Evolutionary conservation across 1,140 invertebrate genomes (phyloP).

Genomic region (Zaprionus capensis): DNA sequence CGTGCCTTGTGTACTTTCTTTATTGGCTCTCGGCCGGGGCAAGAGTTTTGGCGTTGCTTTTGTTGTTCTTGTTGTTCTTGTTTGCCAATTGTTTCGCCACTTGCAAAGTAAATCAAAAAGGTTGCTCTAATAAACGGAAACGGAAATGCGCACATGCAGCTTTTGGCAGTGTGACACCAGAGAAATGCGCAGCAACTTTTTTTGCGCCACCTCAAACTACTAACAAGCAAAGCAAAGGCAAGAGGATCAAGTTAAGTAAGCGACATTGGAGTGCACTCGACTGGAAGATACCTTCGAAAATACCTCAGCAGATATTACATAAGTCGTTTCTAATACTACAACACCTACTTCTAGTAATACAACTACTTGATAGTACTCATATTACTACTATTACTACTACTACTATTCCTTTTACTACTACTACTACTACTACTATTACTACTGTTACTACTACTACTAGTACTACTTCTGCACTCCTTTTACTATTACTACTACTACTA

Average conservation of each 20-base stretch:
- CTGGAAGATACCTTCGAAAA: background rate
- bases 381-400: too few relatives aligned
- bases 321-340: too few relatives aligned
- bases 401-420: too few relatives aligned
- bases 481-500: too few relatives aligned
- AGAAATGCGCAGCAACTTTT: slow-evolving; percentile 54
- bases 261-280: slow-evolving; percentile 2
- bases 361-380: too few relatives aligned
- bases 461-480: too few relatives aligned
- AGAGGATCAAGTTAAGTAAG: slow-evolving; percentile 6
- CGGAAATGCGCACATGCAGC: slow-evolving; percentile 75
- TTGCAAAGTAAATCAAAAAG: slow-evolving; percentile 77
- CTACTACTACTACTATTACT: too few relatives aligned
- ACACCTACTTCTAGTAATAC: background rate
- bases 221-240: slow-evolving; percentile 7
- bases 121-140: slow-evolving; percentile 76
- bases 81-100: slow-evolving; percentile 74
- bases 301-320: background rate
- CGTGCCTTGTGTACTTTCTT: slow-evolving; percentile 37
- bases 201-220: slow-evolving; percentile 22
- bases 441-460: too few relatives aligned
- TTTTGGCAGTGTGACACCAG: slow-evolving; percentile 36
- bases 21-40: slow-evolving; percentile 35
- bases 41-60: slow-evolving; percentile 6
- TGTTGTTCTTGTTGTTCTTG: slow-evolving; percentile 42